Evolutionary conservation across 2,797 vertebrate species (phyloP).

Genomic region (Chelidonichthys spinosus): DNA sequence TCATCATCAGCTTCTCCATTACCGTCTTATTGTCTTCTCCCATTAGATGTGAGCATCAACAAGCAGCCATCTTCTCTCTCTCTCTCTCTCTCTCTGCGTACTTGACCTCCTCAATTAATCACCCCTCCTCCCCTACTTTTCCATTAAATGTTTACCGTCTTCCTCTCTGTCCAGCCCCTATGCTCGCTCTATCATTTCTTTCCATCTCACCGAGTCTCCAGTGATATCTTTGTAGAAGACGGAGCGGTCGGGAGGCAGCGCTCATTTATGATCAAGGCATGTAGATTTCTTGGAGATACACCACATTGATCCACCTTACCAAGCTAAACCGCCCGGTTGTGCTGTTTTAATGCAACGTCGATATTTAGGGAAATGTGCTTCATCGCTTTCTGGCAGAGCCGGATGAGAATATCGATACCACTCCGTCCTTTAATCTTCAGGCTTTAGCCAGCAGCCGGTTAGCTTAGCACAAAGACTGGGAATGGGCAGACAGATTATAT

Average conservation of each 20-base stretch:
- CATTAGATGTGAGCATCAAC: conserved; percentile 73
- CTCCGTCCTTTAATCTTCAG: conserved; percentile 19
- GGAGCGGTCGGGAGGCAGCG: conserved; percentile 40
- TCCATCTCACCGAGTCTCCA: conserved; percentile 58
- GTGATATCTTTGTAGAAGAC: conserved; percentile 46
- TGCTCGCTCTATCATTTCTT: conserved; percentile 36
- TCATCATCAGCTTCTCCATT: conserved; percentile 71
- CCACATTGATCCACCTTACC: conserved; percentile 41
- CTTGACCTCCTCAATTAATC: conserved; percentile 75
- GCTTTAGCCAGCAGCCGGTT: neutral
- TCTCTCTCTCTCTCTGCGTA: conserved; percentile 40
- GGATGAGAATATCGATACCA: conserved; percentile 15
- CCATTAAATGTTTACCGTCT: conserved; percentile 65
- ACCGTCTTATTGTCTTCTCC: conserved; percentile 68
- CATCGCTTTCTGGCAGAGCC: neutral
- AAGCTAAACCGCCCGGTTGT: conserved; percentile 11
- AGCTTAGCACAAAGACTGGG: neutral
- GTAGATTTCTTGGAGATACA: conserved; percentile 29
- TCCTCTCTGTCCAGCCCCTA: conserved; percentile 31
- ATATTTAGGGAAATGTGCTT: conserved; percentile 15
- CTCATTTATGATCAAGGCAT: conserved; percentile 54
- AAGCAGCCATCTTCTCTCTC: conserved; percentile 53
- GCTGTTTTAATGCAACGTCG: conserved; percentile 16
- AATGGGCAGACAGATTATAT: conserved; percentile 1
- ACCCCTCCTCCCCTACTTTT: conserved; percentile 56